A percentile compares a stretch with the other conserved stretches of the same genome.
phyloP scores from a whole-genome alignment of 2,797 vertebrate species.

The Leptodactylus fallax region DNA sequence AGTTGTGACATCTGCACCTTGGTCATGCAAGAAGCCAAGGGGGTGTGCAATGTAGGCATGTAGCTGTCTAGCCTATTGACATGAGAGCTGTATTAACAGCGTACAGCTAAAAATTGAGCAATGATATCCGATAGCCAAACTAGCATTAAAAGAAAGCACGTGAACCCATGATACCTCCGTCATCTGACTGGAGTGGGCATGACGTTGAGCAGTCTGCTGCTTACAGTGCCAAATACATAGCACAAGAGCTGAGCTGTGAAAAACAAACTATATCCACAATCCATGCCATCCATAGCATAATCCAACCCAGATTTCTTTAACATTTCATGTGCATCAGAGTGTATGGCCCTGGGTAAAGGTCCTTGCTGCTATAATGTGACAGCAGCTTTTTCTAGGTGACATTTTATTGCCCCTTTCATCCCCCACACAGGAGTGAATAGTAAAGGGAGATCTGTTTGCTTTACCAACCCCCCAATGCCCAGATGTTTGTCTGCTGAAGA shows the following conservation, averaged over 20 bases:
- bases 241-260: too few relatives aligned
- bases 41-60: slow-evolving; percentile 31
- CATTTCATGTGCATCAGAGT: too few relatives aligned
- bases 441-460: background rate
- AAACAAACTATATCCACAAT: background rate
- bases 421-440: background rate
- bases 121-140: slow-evolving; percentile 31
- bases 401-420: background rate
- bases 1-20: slow-evolving; percentile 13
- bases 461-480: background rate
- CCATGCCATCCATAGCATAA: background rate
- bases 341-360: too few relatives aligned
- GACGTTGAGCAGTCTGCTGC: background rate
- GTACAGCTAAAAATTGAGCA: slow-evolving; percentile 20
- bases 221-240: background rate
- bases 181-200: slow-evolving; percentile 26
- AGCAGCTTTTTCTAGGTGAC: background rate
- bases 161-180: slow-evolving; percentile 6
- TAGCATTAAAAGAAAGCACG: slow-evolving; percentile 17
- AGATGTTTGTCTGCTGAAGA: too few relatives aligned
- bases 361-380: background rate
- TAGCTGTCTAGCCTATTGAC: slow-evolving; percentile 30
- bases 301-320: too few relatives aligned
- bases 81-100: background rate
- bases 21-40: background rate